A percentile compares a stretch with the other conserved stretches of the same genome.
Evolutionary conservation across 37 sponge, comb jelly and placozoan species (phyloP).

Genomic region (Chondrilla cf. caribensis): DNA sequence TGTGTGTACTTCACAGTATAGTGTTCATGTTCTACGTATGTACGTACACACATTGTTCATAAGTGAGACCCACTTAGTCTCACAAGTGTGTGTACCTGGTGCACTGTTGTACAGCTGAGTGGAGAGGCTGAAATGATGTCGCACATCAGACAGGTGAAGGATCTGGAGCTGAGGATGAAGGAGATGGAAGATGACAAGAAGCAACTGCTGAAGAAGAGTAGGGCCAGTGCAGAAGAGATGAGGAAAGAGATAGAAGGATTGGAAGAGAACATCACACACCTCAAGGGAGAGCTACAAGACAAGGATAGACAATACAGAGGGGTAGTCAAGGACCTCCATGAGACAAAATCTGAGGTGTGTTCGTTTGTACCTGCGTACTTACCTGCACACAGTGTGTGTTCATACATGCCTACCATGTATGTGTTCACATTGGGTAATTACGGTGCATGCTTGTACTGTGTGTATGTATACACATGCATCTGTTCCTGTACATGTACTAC

Average conservation of each 20-base stretch:
- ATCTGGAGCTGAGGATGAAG: conserved; percentile 15
- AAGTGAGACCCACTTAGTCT: too few species aligned
- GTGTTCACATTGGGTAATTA: neutral
- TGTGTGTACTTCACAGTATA: too few species aligned
- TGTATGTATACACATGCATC: neutral
- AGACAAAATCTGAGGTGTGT: conserved; percentile 17
- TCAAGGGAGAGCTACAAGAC: neutral
- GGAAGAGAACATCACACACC: neutral
- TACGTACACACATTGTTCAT: too few species aligned
- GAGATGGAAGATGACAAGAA: neutral
- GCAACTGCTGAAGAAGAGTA: neutral
- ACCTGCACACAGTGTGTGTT: neutral
- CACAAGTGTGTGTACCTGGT: too few species aligned
- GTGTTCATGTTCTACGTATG: too few species aligned
- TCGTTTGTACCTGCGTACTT: too few species aligned
- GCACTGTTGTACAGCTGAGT: neutral
- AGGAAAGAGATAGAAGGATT: neutral
- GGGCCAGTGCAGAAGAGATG: neutral
- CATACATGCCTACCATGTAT: neutral
- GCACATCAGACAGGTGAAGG: conserved; percentile 16
- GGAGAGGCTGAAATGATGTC: conserved; percentile 17
- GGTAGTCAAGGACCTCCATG: neutral
- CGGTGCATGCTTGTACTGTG: neutral
- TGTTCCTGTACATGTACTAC: neutral
- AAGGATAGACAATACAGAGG: neutral